Conservation (phyloP, 2,797 vertebrate genomes). For the Centroberyx gerrardi region DNA sequence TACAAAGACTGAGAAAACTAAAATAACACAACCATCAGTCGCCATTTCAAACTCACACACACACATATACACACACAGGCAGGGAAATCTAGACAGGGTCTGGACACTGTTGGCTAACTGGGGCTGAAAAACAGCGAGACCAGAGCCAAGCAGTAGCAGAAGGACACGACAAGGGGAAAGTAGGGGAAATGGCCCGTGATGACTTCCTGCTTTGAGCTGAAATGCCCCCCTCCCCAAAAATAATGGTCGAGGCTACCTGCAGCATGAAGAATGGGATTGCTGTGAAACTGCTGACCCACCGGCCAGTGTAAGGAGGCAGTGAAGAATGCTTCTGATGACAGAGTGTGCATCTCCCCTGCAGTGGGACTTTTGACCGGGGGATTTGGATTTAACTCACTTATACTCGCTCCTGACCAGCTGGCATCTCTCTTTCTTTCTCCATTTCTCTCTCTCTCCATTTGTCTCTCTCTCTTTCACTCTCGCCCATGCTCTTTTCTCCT, state of each 20-base stretch:
- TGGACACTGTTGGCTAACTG: conserved; percentile 12
- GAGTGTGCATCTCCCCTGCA: conserved; percentile 17
- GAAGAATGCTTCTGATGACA: conserved; percentile 39
- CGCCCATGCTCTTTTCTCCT: no score
- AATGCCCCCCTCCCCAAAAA: conserved; percentile 22
- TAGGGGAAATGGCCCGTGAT: conserved; percentile 36
- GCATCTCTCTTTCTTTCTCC: not conserved
- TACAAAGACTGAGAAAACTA: no score
- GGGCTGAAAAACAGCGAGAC: conserved; percentile 3
- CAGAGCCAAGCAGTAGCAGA: conserved; percentile 5
- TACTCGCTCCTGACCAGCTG: not conserved
- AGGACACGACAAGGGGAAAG: conserved; percentile 21
- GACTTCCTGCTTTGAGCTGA: conserved; percentile 27
- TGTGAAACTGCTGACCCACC: conserved; percentile 41
- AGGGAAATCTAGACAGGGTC: not conserved
- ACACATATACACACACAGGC: not conserved
- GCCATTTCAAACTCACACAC: no score
- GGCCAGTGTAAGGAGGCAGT: not conserved
- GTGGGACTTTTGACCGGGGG: not conserved
- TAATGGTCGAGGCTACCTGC: conserved; percentile 26
- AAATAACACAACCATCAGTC: no score
- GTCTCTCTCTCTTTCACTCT: not conserved
- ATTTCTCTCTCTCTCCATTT: not conserved
- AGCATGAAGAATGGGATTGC: conserved; percentile 37
- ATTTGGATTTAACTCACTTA: not conserved